Base-by-base conservation (phyloP, 2,113 vertebrate genomes). In the Xenopus tropicalis region DNA sequence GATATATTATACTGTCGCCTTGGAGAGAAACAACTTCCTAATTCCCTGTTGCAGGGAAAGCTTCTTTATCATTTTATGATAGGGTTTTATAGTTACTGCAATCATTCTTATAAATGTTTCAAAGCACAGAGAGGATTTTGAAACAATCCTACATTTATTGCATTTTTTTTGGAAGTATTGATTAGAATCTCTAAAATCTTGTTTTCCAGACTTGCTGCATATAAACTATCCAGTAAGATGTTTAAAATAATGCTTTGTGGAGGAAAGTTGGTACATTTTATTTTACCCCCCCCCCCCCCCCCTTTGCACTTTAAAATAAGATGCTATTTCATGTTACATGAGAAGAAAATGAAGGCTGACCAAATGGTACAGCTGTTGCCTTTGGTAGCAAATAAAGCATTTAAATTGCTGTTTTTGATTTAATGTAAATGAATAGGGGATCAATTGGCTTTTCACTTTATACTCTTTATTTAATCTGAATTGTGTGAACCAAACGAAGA, bases 341-440 rank as follows among this genome's bases (percentile, higher is more conserved):
- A 61, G 20, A 61, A 61, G 58, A 61, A 22, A 23, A 14, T 61
- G 11, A 61, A 24, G 14, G 7, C 58, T 61, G 14, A 22, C 58
- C 58, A 61, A 61, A 61, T 23, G 20, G 2, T 23, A 14, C 58
- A 61, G 58, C 58, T 61, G 58, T 24, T 25, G 58, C 23, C 20
- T 23, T 22, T 23, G 23, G 58, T 61, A 61, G 20, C 23, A 61
- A 61, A n/a, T 22, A 61, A 61, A 61, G 44, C 58, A 61, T 22
- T 61, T 23, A 4, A 61, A 61, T 23, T 7, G 58, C 12, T 23
- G 58, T 3, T 12, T 61, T 24, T 61, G 29, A 12, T 22, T 21
- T 23, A 61, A 61, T 61, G 58, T 14, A 61, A 61, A 61, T 14
- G 5, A 23, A 61, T 61, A 61, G 58, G 58, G 58, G 3, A 61